These are phyloP conservation scores for Luffia ferchaultella DNA, from an alignment of 2,888 invertebrate genomes.

Conservation along the genomic window DNA sequence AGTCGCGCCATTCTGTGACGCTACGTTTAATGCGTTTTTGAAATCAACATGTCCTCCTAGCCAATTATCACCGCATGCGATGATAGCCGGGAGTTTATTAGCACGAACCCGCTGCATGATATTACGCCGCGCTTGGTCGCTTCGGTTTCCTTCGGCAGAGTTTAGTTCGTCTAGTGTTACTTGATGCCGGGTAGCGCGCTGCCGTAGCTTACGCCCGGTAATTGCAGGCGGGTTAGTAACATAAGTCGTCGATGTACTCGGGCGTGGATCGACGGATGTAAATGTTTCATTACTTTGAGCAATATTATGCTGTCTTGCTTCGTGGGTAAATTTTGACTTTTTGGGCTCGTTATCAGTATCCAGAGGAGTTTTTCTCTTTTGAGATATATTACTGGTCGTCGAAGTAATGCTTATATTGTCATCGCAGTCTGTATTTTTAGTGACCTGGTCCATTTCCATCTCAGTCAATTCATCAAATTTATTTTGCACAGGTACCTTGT, in stretches of 20 bases:
- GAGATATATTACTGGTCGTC: not conserved
- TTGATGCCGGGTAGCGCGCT: not conserved
- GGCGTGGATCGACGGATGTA: not conserved
- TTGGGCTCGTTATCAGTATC: not conserved
- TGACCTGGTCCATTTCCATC: not conserved
- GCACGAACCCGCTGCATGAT: not conserved
- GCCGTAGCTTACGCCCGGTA: not conserved
- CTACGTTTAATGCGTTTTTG: not conserved
- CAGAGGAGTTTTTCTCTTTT: not conserved
- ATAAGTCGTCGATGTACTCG: not conserved
- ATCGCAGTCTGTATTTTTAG: not conserved
- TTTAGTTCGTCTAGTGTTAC: not conserved
- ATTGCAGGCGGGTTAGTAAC: not conserved
- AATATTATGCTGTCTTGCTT: not conserved
- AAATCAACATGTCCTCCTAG: not conserved
- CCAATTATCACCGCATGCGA: not conserved
- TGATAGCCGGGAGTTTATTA: not conserved
- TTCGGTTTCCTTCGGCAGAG: not conserved
- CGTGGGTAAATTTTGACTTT: not conserved
- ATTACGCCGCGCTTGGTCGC: not conserved
- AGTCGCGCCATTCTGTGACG: not conserved
- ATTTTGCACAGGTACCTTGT: not conserved
- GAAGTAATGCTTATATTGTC: not conserved
- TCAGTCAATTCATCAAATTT: not conserved
- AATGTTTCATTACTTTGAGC: not conserved